Base-by-base conservation (phyloP, 2,113 vertebrate genomes). In the Dissostichus mawsoni region DNA sequence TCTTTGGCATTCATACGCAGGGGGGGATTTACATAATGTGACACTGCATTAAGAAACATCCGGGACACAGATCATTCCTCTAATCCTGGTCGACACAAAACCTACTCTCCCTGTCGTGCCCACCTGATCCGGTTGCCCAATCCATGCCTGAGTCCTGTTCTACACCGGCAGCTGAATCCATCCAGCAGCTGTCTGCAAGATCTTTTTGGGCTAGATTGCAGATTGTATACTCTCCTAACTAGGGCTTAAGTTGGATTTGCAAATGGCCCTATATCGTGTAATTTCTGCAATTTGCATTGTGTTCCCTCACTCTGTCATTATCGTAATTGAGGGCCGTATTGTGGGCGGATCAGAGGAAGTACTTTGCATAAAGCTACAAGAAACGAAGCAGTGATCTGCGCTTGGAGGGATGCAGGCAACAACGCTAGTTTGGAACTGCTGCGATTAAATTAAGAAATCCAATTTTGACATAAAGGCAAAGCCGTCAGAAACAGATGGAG, bases 11-110 rank as follows among this genome's bases (percentile, higher is more conserved):
- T 94, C 91, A 52, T 92, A 91, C 61, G 84, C 82, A 94, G 84
- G 63, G 52, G 20, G 63, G 89, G 91, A 96, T 95, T 95, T 95
- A 86, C 94, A 95, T 95, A 95, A 96, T 93, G 94, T 94, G 94
- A 94, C 92, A 94, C 86, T 90, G 92, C 93, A 94, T 94, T 94
- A 91, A 93, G 79, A 85, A 87, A 92, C 91, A 92, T 91, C 89
- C 90, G 76, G 92, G 82, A 94, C 91, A 93, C 91, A 94, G 90
- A 95, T 93, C 90, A 89, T 85, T 86, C 86, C 83, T 90, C 86
- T 95, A 96, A 96, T 95, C 90, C 93, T 88, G 86, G 86, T 92
- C 91, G 90, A 94, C 36, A 78, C 83, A 83, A 84, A 92, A 89
- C 82, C 89, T 86, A 81, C 86, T 91, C 57, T 67, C 76, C 87